Evolutionary conservation across 2,888 invertebrate genomes (phyloP), one percentile per base, ranked within the genome.

Genomic region (Alsophila aescularia): DNA sequence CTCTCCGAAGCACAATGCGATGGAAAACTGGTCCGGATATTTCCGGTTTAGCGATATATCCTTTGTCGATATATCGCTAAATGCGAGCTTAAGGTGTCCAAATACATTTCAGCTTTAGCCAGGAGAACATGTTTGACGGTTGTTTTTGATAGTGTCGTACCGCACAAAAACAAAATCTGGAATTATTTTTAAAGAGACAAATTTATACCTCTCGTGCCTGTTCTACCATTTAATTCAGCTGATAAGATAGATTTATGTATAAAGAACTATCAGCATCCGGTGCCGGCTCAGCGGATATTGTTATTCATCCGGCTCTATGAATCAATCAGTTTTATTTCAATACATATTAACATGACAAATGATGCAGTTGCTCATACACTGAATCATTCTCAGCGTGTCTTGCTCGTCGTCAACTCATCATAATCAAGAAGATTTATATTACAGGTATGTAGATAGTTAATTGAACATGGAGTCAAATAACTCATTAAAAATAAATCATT

Each of bases 261-360:
- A 32, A 13, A 34, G 24, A 24, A 35, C 18, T 31, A 37, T 15
- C 36, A 44, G 47, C 35, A 58, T 55, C 56, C 52, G 41, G 55
- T 34, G 48, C 41, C 27, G 58, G 48, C 54, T 44, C 65, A 69
- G 64, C 73, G 77, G 77, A 77, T 74, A 69, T 72, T 58, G 59
- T 39, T 53, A 58, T 58, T 37, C 53, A 52, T 60, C 58, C 51
- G 51, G 58, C 53, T 55, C 57, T 56, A 70, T 75, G 74, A 78
- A 69, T 76, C 73, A 77, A 74, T 66, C 45, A 48, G 43, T 64
- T 60, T 58, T 57, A 64, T 53, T 57, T 50, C 56, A 52, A 54
- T 55, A 53, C 47, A 53, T 53, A 60, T 67, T 67, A 60, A 56
- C 63, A 69, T 72, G 74, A 73, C 69, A 69, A 69, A 66, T 60